phyloP scores from a whole-genome alignment of 2,797 vertebrate species.

The Crax fasciolata region DNA sequence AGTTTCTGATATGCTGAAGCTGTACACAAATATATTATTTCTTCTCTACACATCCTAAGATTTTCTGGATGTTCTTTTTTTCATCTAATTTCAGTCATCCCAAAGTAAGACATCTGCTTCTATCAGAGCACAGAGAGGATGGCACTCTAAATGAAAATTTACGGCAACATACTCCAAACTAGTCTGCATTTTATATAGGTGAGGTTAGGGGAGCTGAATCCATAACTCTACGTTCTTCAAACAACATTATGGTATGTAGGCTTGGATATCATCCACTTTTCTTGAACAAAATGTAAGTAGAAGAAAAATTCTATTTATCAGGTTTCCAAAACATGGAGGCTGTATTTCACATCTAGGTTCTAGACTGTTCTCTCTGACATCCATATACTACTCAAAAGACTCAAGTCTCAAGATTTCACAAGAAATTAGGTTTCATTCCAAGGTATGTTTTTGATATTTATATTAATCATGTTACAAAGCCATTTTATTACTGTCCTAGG shows the following conservation, averaged over 20 bases:
- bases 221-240: background rate
- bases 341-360: slow-evolving; percentile 39
- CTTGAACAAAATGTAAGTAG: slow-evolving; percentile 3
- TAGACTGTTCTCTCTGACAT: slow-evolving; percentile 50
- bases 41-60: background rate
- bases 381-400: background rate
- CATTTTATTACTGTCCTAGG: slow-evolving; percentile 67
- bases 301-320: slow-evolving; percentile 20
- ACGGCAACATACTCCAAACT: background rate
- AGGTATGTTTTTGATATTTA: slow-evolving; percentile 55
- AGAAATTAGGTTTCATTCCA: slow-evolving; percentile 48
- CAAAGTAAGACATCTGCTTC: background rate
- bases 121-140: background rate
- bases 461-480: slow-evolving; percentile 69
- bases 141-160: background rate
- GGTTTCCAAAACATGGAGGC: background rate
- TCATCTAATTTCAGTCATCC: background rate
- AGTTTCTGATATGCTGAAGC: slow-evolving; percentile 31
- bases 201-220: background rate
- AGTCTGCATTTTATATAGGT: background rate
- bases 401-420: slow-evolving; percentile 48
- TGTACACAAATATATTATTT: slow-evolving; percentile 34
- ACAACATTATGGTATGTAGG: background rate
- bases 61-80: background rate
- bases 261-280: slow-evolving; percentile 49